Evolutionary conservation across 2,888 invertebrate genomes (phyloP), one percentile per base, ranked within the genome.

Genomic region (Hypselothyrea guttata): DNA sequence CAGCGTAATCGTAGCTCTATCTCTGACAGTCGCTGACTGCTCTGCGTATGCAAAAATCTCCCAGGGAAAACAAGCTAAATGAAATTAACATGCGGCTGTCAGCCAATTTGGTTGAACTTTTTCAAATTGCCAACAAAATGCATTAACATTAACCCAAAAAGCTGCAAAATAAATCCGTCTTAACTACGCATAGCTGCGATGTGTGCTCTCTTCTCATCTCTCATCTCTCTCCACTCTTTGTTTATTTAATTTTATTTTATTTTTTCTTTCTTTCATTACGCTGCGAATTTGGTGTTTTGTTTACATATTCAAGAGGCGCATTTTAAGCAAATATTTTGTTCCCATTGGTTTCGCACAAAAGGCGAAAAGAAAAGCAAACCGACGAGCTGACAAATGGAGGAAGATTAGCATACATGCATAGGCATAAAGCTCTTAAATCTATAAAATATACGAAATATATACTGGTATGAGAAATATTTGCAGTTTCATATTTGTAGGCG

Each of bases 101-200:
- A 47, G 71, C 71, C 75, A 82, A 82, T 71, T 77, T 82, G 75
- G 79, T 13, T 77, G 74, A 78, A 81, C 67, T 76, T 63, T 71
- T 7, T 78, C 72, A 78, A 75, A 83, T 77, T 83, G 72, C 72
- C 71, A 75, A 60, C 64, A 66, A 69, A 22, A 83, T 83, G 83
- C 77, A 77, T 77, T 72, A 83, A 62, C 83, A 77, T 77, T 83
- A 77, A 77, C 77, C 83, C 79, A 83, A 75, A 76, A 83, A 75
- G 3, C 22, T 4, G 22, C 22, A 4, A 22, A 22, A 22, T 22
- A 22, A 22, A 22, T 22, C 71, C 67, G 47, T 33, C 46, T 59
- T 55, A 65, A 59, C 68, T 69, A 57, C 44, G 33, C 27, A 44
- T 38, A 27, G 34, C 3, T 11, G 8, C 9, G 18, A 1, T 9